phyloP scores from a whole-genome alignment of 2,797 vertebrate species.

The Mus minutoides region DNA sequence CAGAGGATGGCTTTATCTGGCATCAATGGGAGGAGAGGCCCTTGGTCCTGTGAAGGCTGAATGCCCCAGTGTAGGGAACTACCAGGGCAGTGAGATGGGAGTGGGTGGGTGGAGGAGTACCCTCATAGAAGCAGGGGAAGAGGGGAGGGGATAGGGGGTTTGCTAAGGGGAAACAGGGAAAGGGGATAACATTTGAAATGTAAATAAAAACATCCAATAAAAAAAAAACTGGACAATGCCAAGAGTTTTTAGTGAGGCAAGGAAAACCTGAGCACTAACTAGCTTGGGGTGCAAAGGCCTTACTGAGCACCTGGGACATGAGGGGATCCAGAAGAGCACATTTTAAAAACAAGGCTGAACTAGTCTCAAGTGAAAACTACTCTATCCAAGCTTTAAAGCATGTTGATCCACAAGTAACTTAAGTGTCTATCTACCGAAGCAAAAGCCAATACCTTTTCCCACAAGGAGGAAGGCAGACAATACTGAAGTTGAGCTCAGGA shows the following conservation, averaged over 20 bases:
- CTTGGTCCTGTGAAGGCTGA: too few species aligned
- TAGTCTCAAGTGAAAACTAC: not conserved
- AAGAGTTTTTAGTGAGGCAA: not conserved
- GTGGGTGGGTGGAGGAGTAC: too few species aligned
- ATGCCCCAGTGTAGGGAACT: too few species aligned
- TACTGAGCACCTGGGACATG: not conserved
- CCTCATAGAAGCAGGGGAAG: too few species aligned
- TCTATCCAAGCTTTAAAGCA: slow-evolving; percentile 17
- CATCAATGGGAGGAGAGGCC: too few species aligned
- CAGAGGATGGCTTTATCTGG: too few species aligned
- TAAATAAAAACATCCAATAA: too few species aligned
- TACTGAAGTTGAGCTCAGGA: not conserved
- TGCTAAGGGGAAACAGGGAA: too few species aligned
- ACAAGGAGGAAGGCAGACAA: not conserved
- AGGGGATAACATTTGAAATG: too few species aligned
- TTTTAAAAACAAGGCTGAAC: not conserved
- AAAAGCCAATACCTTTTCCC: not conserved
- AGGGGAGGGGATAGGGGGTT: too few species aligned
- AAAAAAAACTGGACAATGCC: not conserved
- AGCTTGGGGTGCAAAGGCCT: not conserved
- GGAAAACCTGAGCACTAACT: not conserved
- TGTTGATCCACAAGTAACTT: not conserved
- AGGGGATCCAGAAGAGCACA: not conserved
- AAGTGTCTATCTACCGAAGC: not conserved
- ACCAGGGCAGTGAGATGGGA: too few species aligned